Evolutionary conservation across 2,888 invertebrate genomes (phyloP).

Genomic region (Cryptops parisi): DNA sequence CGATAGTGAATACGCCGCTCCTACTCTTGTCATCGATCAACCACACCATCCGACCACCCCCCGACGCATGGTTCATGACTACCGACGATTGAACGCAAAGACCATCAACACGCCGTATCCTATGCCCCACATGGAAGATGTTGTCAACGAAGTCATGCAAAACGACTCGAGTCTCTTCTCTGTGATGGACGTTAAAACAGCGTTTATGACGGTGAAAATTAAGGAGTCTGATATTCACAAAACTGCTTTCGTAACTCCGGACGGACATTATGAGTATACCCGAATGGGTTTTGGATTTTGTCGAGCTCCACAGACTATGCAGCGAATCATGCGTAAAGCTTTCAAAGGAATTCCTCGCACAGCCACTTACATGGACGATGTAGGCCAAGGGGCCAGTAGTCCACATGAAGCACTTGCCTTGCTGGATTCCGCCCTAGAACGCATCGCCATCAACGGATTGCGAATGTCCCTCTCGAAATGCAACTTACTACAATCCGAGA

Average conservation of each 20-base stretch:
- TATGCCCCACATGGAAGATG: not conserved
- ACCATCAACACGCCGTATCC: not conserved
- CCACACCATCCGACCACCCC: not conserved
- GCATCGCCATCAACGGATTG: not conserved
- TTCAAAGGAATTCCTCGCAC: not conserved
- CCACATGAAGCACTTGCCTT: not conserved
- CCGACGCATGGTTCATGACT: not conserved
- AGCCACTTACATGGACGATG: not conserved
- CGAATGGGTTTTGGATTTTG: not conserved
- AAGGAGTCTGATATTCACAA: not conserved
- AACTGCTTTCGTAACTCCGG: not conserved
- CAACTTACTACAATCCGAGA: not conserved
- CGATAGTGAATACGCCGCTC: not conserved
- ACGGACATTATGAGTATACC: not conserved
- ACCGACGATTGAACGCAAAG: not conserved
- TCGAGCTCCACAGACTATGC: not conserved
- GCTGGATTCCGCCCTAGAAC: not conserved
- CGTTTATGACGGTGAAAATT: not conserved
- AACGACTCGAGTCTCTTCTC: not conserved
- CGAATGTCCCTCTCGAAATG: not conserved
- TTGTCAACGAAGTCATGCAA: not conserved
- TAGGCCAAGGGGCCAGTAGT: not conserved
- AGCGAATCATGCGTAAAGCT: not conserved
- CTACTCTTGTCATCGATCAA: not conserved
- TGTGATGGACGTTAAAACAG: not conserved